Evolutionary conservation across 2,113 vertebrate species (phyloP), one percentile per base, ranked within the genome.

Genomic region (Peromyscus polionotus): DNA sequence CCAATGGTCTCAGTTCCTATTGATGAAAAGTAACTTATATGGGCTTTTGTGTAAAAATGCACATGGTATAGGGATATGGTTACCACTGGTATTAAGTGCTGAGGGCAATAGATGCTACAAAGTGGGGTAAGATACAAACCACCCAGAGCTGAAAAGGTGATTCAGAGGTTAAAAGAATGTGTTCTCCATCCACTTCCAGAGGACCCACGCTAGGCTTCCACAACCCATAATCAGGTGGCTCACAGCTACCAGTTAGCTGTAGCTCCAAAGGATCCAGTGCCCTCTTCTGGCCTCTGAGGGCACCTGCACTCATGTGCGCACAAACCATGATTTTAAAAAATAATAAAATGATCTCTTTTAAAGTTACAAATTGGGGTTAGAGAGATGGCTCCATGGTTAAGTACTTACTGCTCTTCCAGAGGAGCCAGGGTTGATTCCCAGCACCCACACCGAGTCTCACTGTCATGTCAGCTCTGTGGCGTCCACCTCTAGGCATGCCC

Each of bases 1-100:
- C 97, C 70, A 93, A 1, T 88, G 61, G 90, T 86, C 79, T 98
- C 39, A 33, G 24, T 91, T 96, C 86, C 92, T 95, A 1, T 0
- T 98, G 95, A 67, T 84, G 68, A 95, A 85, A 36, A 16, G 61
- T 36, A 33, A 89, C 16, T 57, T 42, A 20, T 42, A 48, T 51
- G 20, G 81, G 13, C 16, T 94, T 94, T 89, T 9, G 14, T 59
- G 42, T 86, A 94, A 93, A 61, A 51, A 81, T 75, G 8, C 33
- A 0, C 72, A 5, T 85, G 31, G 70, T 9, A 3, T 4, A 67
- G 31, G 59, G 77, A 31, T 19, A 83, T 42, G 88, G 26, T 14
- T 85, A 39, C 92, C 57, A 67, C 0, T 95, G 73, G 79, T 63
- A 81, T 7, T 51, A 70, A 75, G 24, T 45, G 57, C 33, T 57